These are phyloP conservation scores for Caenorhabditis angaria DNA, from an alignment of 2,888 invertebrate genomes.

Conservation along the genomic window DNA sequence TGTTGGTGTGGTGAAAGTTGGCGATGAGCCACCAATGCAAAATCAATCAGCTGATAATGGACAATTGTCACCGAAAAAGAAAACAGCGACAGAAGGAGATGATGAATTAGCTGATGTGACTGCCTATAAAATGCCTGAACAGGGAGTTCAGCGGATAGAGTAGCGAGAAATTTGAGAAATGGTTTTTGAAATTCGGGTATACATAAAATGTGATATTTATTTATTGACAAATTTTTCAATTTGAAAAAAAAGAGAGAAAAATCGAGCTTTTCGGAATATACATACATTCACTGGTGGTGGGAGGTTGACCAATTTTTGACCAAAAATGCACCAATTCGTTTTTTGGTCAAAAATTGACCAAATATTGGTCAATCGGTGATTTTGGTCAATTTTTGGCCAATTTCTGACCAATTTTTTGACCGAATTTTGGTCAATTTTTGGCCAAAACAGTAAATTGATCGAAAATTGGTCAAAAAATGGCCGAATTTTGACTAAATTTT, in stretches of 20 bases:
- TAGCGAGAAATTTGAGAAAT: slow-evolving; percentile 6
- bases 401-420: too few species aligned
- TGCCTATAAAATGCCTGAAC: slow-evolving; percentile 60
- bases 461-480: too few species aligned
- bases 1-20: neutral
- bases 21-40: neutral
- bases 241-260: slow-evolving; percentile 1
- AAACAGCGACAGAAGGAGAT: slow-evolving; percentile 27
- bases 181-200: neutral
- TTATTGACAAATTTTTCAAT: neutral
- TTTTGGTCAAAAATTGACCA: too few species aligned
- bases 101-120: slow-evolving; percentile 52
- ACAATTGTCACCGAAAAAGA: slow-evolving; percentile 40
- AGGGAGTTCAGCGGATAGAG: slow-evolving; percentile 60
- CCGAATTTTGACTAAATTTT: too few species aligned
- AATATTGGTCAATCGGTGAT: too few species aligned
- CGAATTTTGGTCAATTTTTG: too few species aligned
- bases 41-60: slow-evolving; percentile 3
- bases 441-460: too few species aligned
- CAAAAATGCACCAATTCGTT: too few species aligned
- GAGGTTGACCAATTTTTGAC: too few species aligned
- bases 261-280: too few species aligned
- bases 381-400: too few species aligned
- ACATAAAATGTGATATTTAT: slow-evolving; percentile 6
- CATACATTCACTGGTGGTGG: too few species aligned